A percentile compares a stretch with the other conserved stretches of the same genome.
Evolutionary conservation across 2,888 invertebrate genomes (phyloP).

Genomic region (Cylloceria caligata): DNA sequence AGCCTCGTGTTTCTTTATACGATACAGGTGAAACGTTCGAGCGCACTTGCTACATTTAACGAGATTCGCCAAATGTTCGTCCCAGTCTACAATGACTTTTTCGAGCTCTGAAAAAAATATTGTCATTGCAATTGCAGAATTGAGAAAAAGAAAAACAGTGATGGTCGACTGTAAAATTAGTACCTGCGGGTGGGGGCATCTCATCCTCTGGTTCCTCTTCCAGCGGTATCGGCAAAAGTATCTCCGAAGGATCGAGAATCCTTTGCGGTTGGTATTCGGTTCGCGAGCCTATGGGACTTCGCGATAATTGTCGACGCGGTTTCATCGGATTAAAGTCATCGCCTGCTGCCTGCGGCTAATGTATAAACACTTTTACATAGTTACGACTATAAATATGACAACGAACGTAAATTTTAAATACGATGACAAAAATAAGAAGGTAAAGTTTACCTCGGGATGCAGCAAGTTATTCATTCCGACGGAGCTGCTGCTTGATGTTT

Average conservation of each 20-base stretch:
- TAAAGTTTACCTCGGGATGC: neutral
- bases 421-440: neutral
- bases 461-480: neutral
- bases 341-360: neutral
- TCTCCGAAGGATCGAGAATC: slow-evolving; percentile 32
- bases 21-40: slow-evolving; percentile 48
- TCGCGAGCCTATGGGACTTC: slow-evolving; percentile 32
- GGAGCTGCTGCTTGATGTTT: neutral
- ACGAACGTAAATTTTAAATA: neutral
- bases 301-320: slow-evolving; percentile 52
- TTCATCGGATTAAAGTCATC: slow-evolving; percentile 54
- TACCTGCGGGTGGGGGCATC: slow-evolving; percentile 42
- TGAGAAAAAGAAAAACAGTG: neutral
- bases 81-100: slow-evolving; percentile 46
- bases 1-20: slow-evolving; percentile 51
- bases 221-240: slow-evolving; percentile 30
- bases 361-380: neutral
- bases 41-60: slow-evolving; percentile 45
- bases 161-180: neutral
- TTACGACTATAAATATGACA: neutral
- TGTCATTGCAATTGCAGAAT: neutral
- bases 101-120: slow-evolving; percentile 41
- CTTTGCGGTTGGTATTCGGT: neutral
- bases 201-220: slow-evolving; percentile 30
- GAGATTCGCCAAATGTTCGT: slow-evolving; percentile 41